Evolutionary conservation across 35 echinoderm and acorn worm species (phyloP).

Genomic region (Chiridota heheva): DNA sequence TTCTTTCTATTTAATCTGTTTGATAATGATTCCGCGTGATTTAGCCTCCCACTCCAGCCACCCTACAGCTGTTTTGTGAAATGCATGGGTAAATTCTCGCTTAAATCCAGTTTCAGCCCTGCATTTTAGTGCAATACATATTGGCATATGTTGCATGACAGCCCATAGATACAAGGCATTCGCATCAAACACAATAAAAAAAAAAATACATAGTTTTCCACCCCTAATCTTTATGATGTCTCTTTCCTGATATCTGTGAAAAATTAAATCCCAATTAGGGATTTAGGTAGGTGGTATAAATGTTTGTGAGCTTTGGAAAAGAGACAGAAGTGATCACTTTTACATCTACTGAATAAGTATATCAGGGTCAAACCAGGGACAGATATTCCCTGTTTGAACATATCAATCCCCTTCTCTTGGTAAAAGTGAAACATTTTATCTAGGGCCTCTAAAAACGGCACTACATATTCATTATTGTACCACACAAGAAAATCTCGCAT

Average conservation of each 20-base stretch:
- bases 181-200: too few relatives aligned
- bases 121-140: too few relatives aligned
- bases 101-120: too few relatives aligned
- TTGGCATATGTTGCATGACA: too few relatives aligned
- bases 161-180: too few relatives aligned
- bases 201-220: too few relatives aligned
- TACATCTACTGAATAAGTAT: slow-evolving; percentile 21
- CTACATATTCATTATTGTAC: slow-evolving; percentile 63
- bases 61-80: too few relatives aligned
- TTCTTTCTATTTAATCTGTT: too few relatives aligned
- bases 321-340: neutral
- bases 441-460: slow-evolving; percentile 46
- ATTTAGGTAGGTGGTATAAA: slow-evolving; percentile 25
- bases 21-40: too few relatives aligned
- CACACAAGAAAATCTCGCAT: slow-evolving; percentile 50
- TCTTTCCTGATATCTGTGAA: slow-evolving; percentile 29
- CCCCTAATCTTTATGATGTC: slow-evolving; percentile 34
- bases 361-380: slow-evolving; percentile 52
- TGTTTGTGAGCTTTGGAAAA: slow-evolving; percentile 46
- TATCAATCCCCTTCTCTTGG: slow-evolving; percentile 42
- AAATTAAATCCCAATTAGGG: slow-evolving; percentile 11
- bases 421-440: slow-evolving; percentile 63
- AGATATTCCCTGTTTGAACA: slow-evolving; percentile 58
- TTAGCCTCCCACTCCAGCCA: too few relatives aligned
- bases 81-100: too few relatives aligned